Base-by-base conservation (phyloP, 2,888 invertebrate species). In the Ectobius pallidus region DNA sequence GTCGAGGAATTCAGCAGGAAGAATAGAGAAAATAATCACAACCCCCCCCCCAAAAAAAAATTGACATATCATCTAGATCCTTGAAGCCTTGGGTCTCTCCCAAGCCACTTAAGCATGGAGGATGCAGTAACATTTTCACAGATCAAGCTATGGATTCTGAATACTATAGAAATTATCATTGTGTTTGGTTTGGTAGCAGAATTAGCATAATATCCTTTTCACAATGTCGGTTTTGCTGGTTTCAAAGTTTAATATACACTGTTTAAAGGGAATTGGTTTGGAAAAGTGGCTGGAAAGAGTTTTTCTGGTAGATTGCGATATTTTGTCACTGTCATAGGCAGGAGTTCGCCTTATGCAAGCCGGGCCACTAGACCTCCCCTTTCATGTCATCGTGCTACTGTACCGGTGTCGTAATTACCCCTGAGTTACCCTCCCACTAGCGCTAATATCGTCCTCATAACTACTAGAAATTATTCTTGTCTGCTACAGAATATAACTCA, bases 171-270 rank as follows among this genome's bases (percentile, higher is more conserved):
- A 25, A 25, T 58, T 14, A 58, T 58, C 25, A 25, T 11, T 9
- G 14, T 25, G 52, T 20, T 52, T 52, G 52, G 39, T 63, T 44
- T 46, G 44, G 65, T 65, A 14, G 18, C 46, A 27, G 46, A 46
- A 65, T 65, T 65, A 65, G 65, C 65, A 65, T 65, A 65, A 65
- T 65, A 65, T 27, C 46, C 42, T 27, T 65, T n/a, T n/a, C 39
- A 34, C 3, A 22, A 39, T 39, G 62, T 18, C 9, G 65, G 42
- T 65, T 65, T 65, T 65, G 65, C 65, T 65, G 65, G 42, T 27
- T 46, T 65, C 65, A 42, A 65, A 65, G 44, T 65, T 65, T 42
- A n/a, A n/a, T n/a, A n/a, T n/a, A 42, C 63, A 63, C 63, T 11
- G 63, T 52, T 52, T 58, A 30, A n/a, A 58, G 27, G 58, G 58